phyloP scores from a whole-genome alignment of 2,888 invertebrate genomes.

The Sympetrum striolatum region DNA sequence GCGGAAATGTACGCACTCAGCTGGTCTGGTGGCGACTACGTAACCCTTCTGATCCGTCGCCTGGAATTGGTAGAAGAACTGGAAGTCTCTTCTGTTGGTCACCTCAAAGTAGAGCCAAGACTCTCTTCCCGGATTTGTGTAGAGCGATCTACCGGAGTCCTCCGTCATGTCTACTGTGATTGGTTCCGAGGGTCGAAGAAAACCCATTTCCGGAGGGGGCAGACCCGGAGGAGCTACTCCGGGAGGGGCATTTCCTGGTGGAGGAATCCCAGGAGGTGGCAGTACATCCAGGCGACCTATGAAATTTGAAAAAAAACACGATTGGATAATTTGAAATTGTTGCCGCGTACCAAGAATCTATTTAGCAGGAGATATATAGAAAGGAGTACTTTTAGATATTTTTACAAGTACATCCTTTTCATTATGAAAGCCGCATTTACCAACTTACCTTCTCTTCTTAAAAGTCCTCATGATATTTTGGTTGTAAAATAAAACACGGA shows the following conservation, averaged over 20 bases:
- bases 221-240: background rate
- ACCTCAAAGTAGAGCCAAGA: conserved; percentile 8
- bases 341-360: too few relatives aligned
- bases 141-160: conserved; percentile 1
- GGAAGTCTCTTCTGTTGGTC: background rate
- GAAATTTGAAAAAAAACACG: too few relatives aligned
- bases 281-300: too few relatives aligned
- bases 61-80: background rate
- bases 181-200: background rate
- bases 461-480: too few relatives aligned
- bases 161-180: conserved; percentile 5
- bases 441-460: too few relatives aligned
- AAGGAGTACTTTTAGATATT: too few relatives aligned
- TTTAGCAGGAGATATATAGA: too few relatives aligned
- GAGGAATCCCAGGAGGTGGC: too few relatives aligned
- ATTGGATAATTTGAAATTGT: too few relatives aligned
- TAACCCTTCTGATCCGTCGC: background rate
- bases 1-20: background rate
- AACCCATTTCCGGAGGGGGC: background rate
- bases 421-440: too few relatives aligned
- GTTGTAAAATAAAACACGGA: too few relatives aligned
- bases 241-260: background rate
- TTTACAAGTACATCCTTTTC: too few relatives aligned
- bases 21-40: background rate
- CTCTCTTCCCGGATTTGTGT: background rate